Evolutionary conservation across 1,140 invertebrate species (phyloP), one percentile per base, ranked within the genome.

Genomic region (Notospermus geniculatus): DNA sequence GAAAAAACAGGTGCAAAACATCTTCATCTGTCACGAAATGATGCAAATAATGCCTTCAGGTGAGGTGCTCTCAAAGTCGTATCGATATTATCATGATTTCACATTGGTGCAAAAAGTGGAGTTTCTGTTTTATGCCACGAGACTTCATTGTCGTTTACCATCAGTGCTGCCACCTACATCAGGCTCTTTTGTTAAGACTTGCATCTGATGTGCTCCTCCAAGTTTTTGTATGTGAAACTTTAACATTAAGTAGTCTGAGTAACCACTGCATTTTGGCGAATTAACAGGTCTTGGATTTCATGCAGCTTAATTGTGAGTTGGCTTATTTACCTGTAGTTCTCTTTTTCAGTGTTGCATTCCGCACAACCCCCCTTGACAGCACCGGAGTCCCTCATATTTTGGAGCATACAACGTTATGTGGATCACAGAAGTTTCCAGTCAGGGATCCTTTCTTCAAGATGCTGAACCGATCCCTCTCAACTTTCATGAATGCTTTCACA

Each of bases 391-490:
- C 95, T 4, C 95, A 98, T 76, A 97, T 97, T 65, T 77, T 98
- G 54, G 95, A 98, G 79, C 95, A 98, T 75, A 90, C 90, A 1
- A 88, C 89, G 0, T 80, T 97, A 1, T 97, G 94, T 80, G 95
- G 95, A 0, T 96, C 93, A 17, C 80, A 90, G 67, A 87, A 88
- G 57, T 86, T 76, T 69, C 95, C 89, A 80, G 91, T 92, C 2
- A 81, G 92, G 60, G 95, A 98, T 87, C 93, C 93, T 0, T 97
- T 97, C 76, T 93, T 97, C 66, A 97, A 97, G 84, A 97, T 98
- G 95, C 72, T 95, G 0, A 91, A 90, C 64, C 82, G 94, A 62
- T 96, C 93, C 0, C 75, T 97, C 61, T 90, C 94, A 0, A 97
- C 93, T 0, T 97, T 95, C 71, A 95, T 98, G 92, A 98, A 98